These are phyloP conservation scores for Typhlomys cinereus DNA, from an alignment of 2,113 vertebrate genomes.

Conservation along the genomic window DNA sequence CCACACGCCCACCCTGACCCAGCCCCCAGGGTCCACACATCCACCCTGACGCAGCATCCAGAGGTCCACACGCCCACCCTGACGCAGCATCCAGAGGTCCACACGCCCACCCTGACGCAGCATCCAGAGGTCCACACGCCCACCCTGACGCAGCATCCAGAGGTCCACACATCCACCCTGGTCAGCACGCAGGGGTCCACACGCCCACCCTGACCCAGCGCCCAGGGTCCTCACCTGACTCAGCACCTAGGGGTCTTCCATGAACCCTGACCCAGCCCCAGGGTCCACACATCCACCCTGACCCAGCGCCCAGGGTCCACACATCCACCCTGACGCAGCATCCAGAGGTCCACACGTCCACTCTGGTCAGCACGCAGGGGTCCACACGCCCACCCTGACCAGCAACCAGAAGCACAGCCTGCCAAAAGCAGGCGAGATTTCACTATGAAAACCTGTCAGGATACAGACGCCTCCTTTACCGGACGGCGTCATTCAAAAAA, in stretches of 20 bases:
- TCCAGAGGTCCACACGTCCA: not conserved
- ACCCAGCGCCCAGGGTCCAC: not conserved
- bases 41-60: too few relatives aligned
- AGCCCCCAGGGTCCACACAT: not conserved
- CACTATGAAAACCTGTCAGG: accelerated
- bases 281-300: not conserved
- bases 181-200: too few relatives aligned
- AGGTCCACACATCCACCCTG: too few relatives aligned
- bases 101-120: too few relatives aligned
- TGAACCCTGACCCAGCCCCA: not conserved
- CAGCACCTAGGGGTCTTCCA: too few relatives aligned
- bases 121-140: too few relatives aligned
- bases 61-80: too few relatives aligned
- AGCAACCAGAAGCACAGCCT: too few relatives aligned
- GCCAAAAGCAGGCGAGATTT: not conserved
- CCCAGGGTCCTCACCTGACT: too few relatives aligned
- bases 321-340: not conserved
- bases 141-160: too few relatives aligned
- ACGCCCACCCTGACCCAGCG: not conserved
- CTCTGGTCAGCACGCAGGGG: not conserved
- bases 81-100: too few relatives aligned
- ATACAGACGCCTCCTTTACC: accelerated
- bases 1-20: not conserved
- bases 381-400: not conserved
- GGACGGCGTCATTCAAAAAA: not conserved